These are phyloP conservation scores for Argyra leucocephala DNA, from an alignment of 2,888 invertebrate species.

Conservation along the genomic window DNA sequence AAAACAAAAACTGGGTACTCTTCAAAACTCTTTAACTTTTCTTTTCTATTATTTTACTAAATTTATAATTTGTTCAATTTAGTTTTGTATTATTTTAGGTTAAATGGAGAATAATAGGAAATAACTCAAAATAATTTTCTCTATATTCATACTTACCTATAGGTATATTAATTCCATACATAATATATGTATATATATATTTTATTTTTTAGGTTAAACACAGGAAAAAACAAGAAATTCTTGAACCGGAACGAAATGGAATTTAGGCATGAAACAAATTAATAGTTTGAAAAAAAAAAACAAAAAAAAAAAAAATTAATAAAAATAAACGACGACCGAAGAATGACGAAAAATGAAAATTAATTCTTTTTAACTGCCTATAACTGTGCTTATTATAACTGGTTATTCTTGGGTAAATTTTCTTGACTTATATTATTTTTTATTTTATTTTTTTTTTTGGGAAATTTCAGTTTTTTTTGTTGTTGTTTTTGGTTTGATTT, in stretches of 20 bases:
- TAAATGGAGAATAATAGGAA: background rate
- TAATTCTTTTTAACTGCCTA: conserved; percentile 3
- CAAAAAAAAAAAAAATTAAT: no score
- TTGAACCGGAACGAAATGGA: conserved; percentile 1
- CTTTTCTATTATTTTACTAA: background rate
- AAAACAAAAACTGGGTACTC: no score
- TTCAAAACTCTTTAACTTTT: no score
- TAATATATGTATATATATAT: no score
- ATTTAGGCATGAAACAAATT: conserved; percentile 1
- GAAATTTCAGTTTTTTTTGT: no score
- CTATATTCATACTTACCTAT: background rate
- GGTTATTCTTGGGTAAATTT: no score
- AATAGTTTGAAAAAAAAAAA: background rate
- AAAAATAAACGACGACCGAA: background rate
- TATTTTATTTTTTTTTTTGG: background rate
- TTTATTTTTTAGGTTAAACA: background rate
- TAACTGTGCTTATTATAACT: background rate
- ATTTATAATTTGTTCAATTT: conserved; percentile 1
- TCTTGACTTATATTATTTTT: background rate
- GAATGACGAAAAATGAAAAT: background rate
- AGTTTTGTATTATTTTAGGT: background rate
- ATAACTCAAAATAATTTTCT: background rate
- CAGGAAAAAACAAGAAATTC: background rate
- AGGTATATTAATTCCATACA: no score
- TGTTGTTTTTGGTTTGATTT: no score